Base-by-base conservation (phyloP, 2,888 invertebrate species). In the Pristionchus arcanus region DNA sequence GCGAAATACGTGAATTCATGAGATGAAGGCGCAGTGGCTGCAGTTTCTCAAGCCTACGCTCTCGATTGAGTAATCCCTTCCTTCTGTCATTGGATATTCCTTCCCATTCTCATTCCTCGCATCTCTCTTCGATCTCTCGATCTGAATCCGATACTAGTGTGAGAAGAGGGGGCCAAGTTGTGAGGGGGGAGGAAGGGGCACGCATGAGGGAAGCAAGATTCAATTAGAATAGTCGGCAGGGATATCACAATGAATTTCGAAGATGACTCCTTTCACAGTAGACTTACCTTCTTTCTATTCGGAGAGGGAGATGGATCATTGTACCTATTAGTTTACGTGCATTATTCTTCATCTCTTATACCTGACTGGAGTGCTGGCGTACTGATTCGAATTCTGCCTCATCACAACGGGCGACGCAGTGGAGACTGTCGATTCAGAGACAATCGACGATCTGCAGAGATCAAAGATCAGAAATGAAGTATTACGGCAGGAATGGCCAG, bases 91-190 rank as follows among this genome's bases (percentile, higher is more conserved):
- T 77, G 77, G 77, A 77, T 77, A 77, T 77, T 37, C 77, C 21
- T 42, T 25, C 77, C 42, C 49, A 77, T 77, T 77, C 77, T 49
- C 77, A 77, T 28, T 81, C 28, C 53, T 49, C 42, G 42, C 42
- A 7, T 9, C 81, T 13, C 59, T 55, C 55, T 84, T 55, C 19
- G 16, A n/a, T 84, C 84, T 55, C 84, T 55, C 77, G 7, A 77
- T 49, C 42, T n/a, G 77, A 77, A 77, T 77, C 77, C n/a, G 77
- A 77, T 42, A 77, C 77, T 77, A 77, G 77, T 77, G 77, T 77
- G 77, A 77, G 77, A 77, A 77, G 68, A 28, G 68, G 19, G 5
- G 77, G 16, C 77, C 37, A 42, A 77, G 25, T 42, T 77, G 77
- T 77, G 77, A 16, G 21, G 37, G 42, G 9, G 74, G 68, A 68